phyloP scores from a whole-genome alignment of 2,797 vertebrate genomes.

The Pseudochirops cupreus region DNA sequence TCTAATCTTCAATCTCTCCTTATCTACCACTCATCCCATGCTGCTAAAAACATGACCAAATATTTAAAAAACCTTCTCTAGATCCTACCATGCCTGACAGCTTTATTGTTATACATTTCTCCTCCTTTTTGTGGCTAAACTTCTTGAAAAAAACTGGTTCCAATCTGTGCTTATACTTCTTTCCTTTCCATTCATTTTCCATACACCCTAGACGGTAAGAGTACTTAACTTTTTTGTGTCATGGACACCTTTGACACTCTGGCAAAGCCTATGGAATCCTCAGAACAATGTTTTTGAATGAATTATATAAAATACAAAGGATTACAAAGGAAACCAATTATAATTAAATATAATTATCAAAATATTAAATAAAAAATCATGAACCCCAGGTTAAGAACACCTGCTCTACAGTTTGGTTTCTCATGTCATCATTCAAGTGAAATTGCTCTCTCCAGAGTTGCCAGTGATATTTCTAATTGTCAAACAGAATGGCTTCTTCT shows the following conservation, averaged over 20 bases:
- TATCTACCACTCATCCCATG: background rate
- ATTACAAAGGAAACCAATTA: background rate
- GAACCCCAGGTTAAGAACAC: background rate
- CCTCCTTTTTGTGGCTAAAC: background rate
- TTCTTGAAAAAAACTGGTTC: background rate
- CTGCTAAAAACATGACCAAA: background rate
- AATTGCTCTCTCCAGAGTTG: background rate
- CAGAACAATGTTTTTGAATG: background rate
- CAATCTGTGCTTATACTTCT: background rate
- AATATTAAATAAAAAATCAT: background rate
- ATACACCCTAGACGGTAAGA: background rate
- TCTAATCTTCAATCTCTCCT: background rate
- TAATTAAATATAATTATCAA: background rate
- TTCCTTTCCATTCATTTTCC: background rate
- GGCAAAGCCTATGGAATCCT: background rate
- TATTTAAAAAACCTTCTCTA: background rate
- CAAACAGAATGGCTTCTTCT: background rate
- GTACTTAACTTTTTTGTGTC: background rate
- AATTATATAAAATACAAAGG: background rate
- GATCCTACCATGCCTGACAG: background rate
- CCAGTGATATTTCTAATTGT: background rate
- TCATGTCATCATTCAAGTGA: background rate
- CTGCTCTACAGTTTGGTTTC: background rate
- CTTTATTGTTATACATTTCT: background rate
- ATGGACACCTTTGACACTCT: background rate